Evolutionary conservation across 2,888 invertebrate species (phyloP), one percentile per base, ranked within the genome.

Genomic region (Sthenelais limicola): DNA sequence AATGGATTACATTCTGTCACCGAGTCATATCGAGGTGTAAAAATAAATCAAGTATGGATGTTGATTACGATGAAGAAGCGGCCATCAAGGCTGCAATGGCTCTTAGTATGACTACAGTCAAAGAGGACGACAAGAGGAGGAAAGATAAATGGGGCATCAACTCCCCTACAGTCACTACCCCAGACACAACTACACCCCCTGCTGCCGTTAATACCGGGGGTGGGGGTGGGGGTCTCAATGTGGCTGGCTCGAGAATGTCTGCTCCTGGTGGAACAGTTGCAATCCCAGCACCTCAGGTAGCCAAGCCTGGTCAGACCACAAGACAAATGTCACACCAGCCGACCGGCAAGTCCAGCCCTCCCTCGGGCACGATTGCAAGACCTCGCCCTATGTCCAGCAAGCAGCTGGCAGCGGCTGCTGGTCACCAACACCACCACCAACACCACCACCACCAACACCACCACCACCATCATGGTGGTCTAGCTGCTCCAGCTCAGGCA

Each of bases 81-180:
- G 78, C 72, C 48, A 33, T 78, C 2, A 51, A 74, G 49, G 48
- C 69, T 30, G 78, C 72, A 32, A 70, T 68, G 58, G 67, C 75
- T 3, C 68, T 72, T n/a, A 78, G 78, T 66, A 70, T 78, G 21
- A 52, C 75, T 32, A 78, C 78, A 15, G 74, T 71, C n/a, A 21
- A 56, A 38, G 75, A 75, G 28, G 78, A 78, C 56, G 78, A 76
- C 47, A 38, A 48, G 7, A 69, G 78, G 12, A 38, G 77, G 21
- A 52, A 62, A 24, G 51, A 73, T 26, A 38, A 52, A 48, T 74
- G 74, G 32, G 52, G 69, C n/a, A 38, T 70, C 1, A n/a, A 18
- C 49, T 30, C 56, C 30, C 15, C 56, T 2, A 4, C 62, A 18
- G n/a, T n/a, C n/a, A n/a, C n/a, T n/a, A n/a, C n/a, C n/a, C n/a